A percentile compares a stretch with the other conserved stretches of the same genome.
Conservation (phyloP, 2,888 invertebrate genomes). For the Erynnis tages region DNA sequence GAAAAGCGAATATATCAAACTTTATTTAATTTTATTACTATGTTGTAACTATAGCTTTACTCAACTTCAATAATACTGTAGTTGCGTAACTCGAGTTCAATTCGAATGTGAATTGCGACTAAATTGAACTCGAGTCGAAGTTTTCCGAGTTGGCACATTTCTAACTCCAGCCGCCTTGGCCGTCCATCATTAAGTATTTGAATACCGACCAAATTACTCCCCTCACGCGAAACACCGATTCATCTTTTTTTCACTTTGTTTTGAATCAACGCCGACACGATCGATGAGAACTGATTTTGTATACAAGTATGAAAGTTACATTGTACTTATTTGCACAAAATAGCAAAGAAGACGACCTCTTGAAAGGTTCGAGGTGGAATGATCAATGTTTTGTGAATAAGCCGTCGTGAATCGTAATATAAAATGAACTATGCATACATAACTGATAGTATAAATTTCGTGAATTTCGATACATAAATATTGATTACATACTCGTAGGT, state of each 20-base stretch:
- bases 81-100: no score
- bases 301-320: constrained; percentile 34
- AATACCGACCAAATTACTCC: constrained; percentile 55
- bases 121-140: no score
- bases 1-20: no score
- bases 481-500: no score
- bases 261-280: constrained; percentile 38
- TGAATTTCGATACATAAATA: no score
- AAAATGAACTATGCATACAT: neutral
- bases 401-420: neutral
- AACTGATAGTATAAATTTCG: no score
- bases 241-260: constrained; percentile 48
- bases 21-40: no score
- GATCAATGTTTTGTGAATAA: constrained; percentile 22
- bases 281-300: constrained; percentile 42
- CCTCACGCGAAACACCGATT: constrained; percentile 59
- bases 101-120: no score
- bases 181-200: constrained; percentile 54
- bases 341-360: constrained; percentile 25
- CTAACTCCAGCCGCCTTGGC: constrained; percentile 28
- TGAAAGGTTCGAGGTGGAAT: constrained; percentile 15
- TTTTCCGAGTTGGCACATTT: no score
- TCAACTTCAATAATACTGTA: no score
- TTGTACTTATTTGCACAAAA: constrained; percentile 30
- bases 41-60: no score